Evolutionary conservation across 2,113 vertebrate species (phyloP).

Genomic region (Stictonetta naevosa): DNA sequence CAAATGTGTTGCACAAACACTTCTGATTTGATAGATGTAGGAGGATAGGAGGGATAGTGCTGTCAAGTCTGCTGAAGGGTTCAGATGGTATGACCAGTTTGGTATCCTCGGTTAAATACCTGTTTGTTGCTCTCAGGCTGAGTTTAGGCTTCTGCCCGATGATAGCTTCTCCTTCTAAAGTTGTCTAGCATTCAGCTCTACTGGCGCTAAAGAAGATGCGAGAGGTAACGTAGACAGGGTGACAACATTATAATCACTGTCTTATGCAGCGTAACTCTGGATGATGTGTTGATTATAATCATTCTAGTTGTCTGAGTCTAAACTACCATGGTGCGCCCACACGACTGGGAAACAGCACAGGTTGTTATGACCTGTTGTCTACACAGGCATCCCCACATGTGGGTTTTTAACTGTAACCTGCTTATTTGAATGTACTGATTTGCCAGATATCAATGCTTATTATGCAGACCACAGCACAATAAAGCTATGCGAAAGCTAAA

Average conservation of each 20-base stretch:
- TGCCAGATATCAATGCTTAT: not conserved
- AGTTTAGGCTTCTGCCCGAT: not conserved
- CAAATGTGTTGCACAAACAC: not conserved
- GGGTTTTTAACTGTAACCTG: not conserved
- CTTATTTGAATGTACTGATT: not conserved
- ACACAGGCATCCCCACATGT: fast-evolving
- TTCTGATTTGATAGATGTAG: not conserved
- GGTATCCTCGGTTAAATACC: not conserved
- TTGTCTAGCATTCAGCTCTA: not conserved
- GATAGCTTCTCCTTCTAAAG: not conserved
- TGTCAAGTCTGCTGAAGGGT: not conserved
- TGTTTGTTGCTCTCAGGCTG: not conserved
- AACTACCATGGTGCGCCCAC: not conserved
- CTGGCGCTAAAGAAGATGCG: not conserved
- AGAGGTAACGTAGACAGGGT: not conserved
- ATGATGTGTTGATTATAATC: constrained; percentile 6
- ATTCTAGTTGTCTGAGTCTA: constrained; percentile 20
- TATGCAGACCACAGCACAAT: not conserved
- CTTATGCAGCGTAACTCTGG: not conserved
- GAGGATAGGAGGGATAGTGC: not conserved
- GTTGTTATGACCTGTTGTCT: not conserved
- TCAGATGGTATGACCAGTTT: not conserved
- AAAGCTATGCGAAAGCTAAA: not conserved
- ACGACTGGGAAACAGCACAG: not conserved
- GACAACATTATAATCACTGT: constrained; percentile 16